Base-by-base conservation (phyloP, 2,113 vertebrate genomes). In the Nycticryphes semicollaris region DNA sequence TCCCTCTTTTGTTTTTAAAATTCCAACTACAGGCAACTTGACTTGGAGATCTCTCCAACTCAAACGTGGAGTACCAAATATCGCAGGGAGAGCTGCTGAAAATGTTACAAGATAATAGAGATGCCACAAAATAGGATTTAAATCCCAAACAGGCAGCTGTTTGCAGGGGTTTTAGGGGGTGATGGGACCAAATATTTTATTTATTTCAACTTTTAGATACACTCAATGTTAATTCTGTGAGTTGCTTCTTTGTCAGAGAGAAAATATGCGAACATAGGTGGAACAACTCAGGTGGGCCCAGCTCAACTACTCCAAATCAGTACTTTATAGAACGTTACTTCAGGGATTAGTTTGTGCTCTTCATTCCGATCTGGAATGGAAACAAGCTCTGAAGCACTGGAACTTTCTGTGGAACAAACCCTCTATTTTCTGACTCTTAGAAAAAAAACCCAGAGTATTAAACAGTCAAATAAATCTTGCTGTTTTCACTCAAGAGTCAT, bases 1-100 rank as follows among this genome's bases (percentile, higher is more conserved):
- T 94, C 57, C 84, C 27, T 92, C 89, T 94, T 94, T 76, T 76
- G 89, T 59, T 96, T 93, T 90, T 90, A 41, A 81, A 96, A 93
- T 93, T 92, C 77, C 83, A 76, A 18, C 64, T 89, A 74, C 0
- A 2, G 47, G 72, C 67, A 89, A 7, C 64, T 72, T 53, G 76
- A 81, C 43, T 86, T 37, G 3, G 5, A 23, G 87, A 72, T 95
- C 8, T 94, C 85, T 81, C 69, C 80, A 72, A 48, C 75, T 72
- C 54, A 64, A 39, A 75, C 0, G 21, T 4, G 35, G 43, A 56
- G 13, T 27, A 12, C 41, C 70, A 56, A 74, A 31, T 45, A 30
- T 3, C 11, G 60, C 83, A 57, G 84, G 56, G 33, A 86, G n/a
- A 79, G 54, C 23, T 78, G 60, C 53, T 45, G 48, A 63, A 86